Conservation (phyloP, 2,888 invertebrate genomes). For the Osmoderma eremita region DNA sequence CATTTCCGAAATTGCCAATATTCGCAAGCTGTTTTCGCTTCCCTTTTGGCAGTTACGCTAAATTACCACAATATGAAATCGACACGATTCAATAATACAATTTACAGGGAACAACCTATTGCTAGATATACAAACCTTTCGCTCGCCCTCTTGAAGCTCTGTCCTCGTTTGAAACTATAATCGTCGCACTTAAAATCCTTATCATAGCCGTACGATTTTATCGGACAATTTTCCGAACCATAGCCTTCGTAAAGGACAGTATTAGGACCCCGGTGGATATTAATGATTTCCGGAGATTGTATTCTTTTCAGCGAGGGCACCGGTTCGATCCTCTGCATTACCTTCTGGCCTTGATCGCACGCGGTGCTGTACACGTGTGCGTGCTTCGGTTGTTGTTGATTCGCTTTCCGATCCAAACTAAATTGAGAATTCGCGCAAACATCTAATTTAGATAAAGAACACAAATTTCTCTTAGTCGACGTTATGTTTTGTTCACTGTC, state of each 20-base stretch:
- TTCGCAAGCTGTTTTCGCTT: no score
- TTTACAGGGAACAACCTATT: background rate
- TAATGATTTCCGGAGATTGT: slow-evolving; percentile 62
- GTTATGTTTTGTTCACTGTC: slow-evolving; percentile 56
- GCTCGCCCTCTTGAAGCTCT: slow-evolving; percentile 52
- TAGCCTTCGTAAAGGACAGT: slow-evolving; percentile 56
- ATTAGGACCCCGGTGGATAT: slow-evolving; percentile 59
- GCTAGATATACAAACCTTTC: slow-evolving; percentile 50
- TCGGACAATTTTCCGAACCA: slow-evolving; percentile 55
- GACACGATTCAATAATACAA: no score
- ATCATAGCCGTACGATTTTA: slow-evolving; percentile 56
- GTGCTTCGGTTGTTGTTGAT: slow-evolving; percentile 42
- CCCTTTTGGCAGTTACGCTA: no score
- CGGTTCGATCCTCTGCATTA: slow-evolving; percentile 59
- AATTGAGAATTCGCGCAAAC: slow-evolving; percentile 60
- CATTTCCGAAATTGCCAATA: no score
- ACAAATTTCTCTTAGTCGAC: slow-evolving; percentile 53
- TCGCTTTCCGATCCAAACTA: slow-evolving; percentile 63
- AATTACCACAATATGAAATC: no score
- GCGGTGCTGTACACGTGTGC: slow-evolving; percentile 61
- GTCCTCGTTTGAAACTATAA: slow-evolving; percentile 58
- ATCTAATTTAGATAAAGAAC: slow-evolving; percentile 58
- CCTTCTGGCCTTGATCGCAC: slow-evolving; percentile 66
- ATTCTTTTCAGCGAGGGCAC: slow-evolving; percentile 52
- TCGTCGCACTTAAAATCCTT: slow-evolving; percentile 59